Conservation (phyloP, 2,113 vertebrate species). For the Xenus cinereus region DNA sequence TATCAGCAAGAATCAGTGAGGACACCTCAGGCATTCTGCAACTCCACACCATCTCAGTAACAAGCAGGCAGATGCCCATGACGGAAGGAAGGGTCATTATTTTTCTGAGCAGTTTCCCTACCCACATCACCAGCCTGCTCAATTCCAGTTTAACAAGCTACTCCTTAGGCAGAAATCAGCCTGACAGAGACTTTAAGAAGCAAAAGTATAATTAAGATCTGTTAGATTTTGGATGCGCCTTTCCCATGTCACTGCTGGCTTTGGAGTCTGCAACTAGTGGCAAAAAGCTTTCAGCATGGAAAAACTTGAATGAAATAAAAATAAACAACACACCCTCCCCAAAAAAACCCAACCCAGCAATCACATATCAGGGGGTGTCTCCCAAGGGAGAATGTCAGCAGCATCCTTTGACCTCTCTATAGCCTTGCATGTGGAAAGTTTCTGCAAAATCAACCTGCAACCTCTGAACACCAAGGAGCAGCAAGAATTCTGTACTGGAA, state of each 20-base stretch:
- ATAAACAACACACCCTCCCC: neutral
- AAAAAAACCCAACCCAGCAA: neutral
- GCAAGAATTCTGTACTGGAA: neutral
- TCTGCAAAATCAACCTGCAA: neutral
- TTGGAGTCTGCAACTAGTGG: neutral
- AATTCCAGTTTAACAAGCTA: neutral
- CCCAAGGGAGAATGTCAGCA: neutral
- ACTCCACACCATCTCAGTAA: neutral
- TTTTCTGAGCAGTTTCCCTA: slow-evolving; percentile 7
- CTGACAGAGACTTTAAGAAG: neutral
- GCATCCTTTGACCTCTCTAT: neutral
- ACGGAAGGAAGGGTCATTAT: neutral
- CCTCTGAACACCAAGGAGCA: neutral
- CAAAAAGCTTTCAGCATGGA: neutral
- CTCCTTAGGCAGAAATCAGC: neutral
- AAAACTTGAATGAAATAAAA: neutral
- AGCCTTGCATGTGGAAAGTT: neutral
- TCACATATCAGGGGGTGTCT: neutral
- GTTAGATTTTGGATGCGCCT: neutral
- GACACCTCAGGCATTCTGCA: neutral
- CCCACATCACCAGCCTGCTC: neutral
- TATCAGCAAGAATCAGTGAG: neutral
- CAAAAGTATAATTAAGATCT: neutral
- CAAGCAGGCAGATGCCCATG: neutral
- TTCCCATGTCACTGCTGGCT: neutral